Evolutionary conservation across 2,797 vertebrate species (phyloP).

Genomic region (Apogon talboti): DNA sequence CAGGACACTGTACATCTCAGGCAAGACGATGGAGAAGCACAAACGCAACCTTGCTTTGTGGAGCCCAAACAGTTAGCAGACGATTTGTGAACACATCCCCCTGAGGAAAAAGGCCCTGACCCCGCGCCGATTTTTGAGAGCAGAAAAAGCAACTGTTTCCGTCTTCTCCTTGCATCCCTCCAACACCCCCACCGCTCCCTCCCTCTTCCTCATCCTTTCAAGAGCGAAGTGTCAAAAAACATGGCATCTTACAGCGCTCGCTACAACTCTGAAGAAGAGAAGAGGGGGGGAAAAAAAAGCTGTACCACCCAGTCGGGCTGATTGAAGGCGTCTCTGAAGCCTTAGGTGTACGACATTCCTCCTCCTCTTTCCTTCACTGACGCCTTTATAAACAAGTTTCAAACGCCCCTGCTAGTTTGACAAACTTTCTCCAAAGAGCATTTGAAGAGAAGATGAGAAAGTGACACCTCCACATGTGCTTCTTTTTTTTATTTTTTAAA

Average conservation of each 20-base stretch:
- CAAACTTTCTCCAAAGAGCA: constrained; percentile 87
- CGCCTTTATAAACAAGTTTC: constrained; percentile 85
- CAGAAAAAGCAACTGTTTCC: constrained; percentile 60
- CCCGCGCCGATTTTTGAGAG: constrained; percentile 43
- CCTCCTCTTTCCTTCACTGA: constrained; percentile 77
- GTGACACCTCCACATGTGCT: constrained; percentile 78
- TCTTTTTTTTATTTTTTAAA: constrained; percentile 44
- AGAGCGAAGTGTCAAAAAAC: constrained; percentile 80
- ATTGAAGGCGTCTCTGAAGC: constrained; percentile 80
- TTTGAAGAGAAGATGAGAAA: constrained; percentile 83
- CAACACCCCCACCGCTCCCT: constrained; percentile 6
- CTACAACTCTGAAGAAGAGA: constrained; percentile 73
- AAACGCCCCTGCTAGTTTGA: constrained; percentile 85
- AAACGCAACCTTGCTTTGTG: constrained; percentile 65
- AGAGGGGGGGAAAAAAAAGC: constrained; percentile 51
- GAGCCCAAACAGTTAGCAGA: constrained; percentile 65
- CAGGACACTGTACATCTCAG: constrained; percentile 58
- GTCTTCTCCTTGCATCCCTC: constrained; percentile 43
- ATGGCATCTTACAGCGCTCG: constrained; percentile 78
- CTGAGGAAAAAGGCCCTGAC: constrained; percentile 65
- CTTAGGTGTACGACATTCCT: constrained; percentile 81
- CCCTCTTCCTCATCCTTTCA: constrained; percentile 67
- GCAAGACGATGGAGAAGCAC: constrained; percentile 60
- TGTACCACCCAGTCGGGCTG: constrained; percentile 78
- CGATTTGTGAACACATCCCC: constrained; percentile 62